phyloP scores from a whole-genome alignment of 2,113 vertebrate genomes.

The Capreolus pygargus region DNA sequence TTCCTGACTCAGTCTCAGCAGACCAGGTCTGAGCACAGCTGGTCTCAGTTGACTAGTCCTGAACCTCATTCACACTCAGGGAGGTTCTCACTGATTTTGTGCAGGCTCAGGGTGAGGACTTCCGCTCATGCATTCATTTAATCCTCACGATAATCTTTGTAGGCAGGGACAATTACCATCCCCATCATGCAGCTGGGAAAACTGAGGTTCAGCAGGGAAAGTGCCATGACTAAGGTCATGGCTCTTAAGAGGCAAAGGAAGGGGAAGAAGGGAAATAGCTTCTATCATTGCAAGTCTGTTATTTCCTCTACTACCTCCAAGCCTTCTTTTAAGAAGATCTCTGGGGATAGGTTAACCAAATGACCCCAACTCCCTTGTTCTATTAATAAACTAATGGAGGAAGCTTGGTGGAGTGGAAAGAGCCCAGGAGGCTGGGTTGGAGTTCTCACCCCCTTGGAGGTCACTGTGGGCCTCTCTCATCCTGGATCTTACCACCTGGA shows the following conservation, averaged over 20 bases:
- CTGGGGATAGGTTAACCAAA: not conserved
- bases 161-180: not conserved
- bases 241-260: not conserved
- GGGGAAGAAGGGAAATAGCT: not conserved
- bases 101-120: not conserved
- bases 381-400: not conserved
- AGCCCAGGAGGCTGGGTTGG: not conserved
- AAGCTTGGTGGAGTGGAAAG: not conserved
- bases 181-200: not conserved
- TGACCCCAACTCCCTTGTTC: too few species aligned
- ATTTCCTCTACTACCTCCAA: not conserved
- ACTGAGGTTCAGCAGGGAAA: not conserved
- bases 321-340: not conserved
- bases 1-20: not conserved
- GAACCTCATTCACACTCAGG: not conserved
- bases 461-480: too few species aligned
- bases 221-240: rapidly evolving
- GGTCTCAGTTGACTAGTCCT: not conserved
- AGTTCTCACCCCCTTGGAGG: rapidly evolving
- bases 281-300: not conserved
- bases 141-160: rapidly evolving
- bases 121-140: not conserved
- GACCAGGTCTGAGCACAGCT: not conserved
- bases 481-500: not conserved
- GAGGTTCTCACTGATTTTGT: not conserved